These are phyloP conservation scores for Cryptus viduatorius DNA, from an alignment of 2,888 invertebrate species.

Conservation along the genomic window DNA sequence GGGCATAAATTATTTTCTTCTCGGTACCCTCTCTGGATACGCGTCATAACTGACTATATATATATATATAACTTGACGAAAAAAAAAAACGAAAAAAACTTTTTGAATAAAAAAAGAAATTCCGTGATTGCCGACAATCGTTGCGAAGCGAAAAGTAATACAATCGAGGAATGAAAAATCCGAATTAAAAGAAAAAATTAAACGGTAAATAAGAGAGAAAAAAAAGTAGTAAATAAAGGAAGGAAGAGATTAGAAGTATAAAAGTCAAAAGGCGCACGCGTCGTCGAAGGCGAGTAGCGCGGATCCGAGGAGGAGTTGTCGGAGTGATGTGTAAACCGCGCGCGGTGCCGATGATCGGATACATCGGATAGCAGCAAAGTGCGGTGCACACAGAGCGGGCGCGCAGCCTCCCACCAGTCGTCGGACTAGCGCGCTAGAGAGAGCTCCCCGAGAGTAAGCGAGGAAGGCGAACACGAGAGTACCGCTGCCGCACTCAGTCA, in stretches of 20 bases:
- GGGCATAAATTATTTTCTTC: neutral
- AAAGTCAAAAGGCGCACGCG: conserved; percentile 40
- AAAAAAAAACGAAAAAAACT: neutral
- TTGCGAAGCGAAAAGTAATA: too few relatives aligned
- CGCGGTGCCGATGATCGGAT: conserved; percentile 74
- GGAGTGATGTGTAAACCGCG: conserved; percentile 73
- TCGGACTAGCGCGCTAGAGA: conserved; percentile 59
- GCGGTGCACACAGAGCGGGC: conserved; percentile 50
- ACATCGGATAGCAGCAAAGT: conserved; percentile 72
- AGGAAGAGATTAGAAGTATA: conserved; percentile 9
- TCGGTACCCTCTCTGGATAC: neutral
- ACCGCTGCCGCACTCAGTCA: conserved; percentile 66
- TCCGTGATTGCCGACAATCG: neutral
- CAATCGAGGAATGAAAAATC: too few relatives aligned
- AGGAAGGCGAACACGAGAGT: conserved; percentile 52
- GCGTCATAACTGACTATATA: neutral
- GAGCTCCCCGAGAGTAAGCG: conserved; percentile 58
- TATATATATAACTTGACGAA: neutral
- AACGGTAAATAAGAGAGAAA: conserved; percentile 5
- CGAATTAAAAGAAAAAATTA: neutral
- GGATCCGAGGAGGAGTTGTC: conserved; percentile 59
- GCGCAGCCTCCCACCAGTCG: conserved; percentile 66
- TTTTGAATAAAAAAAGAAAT: neutral
- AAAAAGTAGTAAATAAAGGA: neutral
- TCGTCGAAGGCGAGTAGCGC: conserved; percentile 34